Conservation (phyloP, 2,888 invertebrate species). For the Lysandra coridon region DNA sequence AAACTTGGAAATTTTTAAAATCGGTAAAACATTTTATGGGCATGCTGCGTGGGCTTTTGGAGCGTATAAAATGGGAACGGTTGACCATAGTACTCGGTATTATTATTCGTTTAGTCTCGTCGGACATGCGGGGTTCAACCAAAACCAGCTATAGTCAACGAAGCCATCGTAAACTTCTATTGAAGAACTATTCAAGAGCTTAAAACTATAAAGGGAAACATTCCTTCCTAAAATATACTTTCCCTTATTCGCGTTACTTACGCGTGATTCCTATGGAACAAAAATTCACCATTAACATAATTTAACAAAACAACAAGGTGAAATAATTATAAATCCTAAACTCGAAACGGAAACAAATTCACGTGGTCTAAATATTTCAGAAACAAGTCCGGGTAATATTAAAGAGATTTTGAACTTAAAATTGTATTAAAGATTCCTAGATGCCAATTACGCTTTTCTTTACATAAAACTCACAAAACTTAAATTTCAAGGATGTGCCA, state of each 20-base stretch:
- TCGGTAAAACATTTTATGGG: constrained; percentile 40
- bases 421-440: neutral
- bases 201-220: constrained; percentile 64
- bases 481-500: neutral
- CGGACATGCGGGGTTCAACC: constrained; percentile 61
- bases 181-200: constrained; percentile 34
- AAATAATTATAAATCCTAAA: constrained; percentile 45
- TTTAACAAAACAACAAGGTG: constrained; percentile 47
- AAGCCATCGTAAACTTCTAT: constrained; percentile 34
- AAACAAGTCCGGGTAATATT: neutral
- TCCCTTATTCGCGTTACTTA: constrained; percentile 65
- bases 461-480: neutral
- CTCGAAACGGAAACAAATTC: constrained; percentile 42
- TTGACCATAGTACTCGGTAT: constrained; percentile 36
- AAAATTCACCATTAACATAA: constrained; percentile 70
- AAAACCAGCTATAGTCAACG: constrained; percentile 45
- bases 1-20: constrained; percentile 21
- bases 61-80: constrained; percentile 47
- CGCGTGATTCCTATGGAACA: constrained; percentile 81
- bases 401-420: neutral
- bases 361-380: neutral
- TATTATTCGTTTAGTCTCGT: constrained; percentile 39
- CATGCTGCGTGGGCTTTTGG: constrained; percentile 39
- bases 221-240: constrained; percentile 64
- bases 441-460: neutral